phyloP scores from a whole-genome alignment of 2,113 vertebrate species.

The Cervus canadensis region DNA sequence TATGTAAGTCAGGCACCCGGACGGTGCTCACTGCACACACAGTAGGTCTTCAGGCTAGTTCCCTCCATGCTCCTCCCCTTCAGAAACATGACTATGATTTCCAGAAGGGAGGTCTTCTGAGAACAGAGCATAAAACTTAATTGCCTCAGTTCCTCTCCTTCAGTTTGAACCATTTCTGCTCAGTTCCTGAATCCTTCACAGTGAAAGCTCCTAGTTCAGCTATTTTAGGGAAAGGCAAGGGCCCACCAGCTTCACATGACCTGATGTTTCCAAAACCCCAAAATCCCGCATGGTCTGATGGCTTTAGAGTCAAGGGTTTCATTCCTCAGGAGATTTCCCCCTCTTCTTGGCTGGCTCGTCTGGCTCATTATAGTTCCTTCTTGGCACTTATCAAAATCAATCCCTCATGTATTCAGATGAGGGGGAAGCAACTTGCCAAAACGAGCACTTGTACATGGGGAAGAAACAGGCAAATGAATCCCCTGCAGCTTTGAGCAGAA shows the following conservation, averaged over 20 bases:
- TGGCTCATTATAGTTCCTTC: background rate
- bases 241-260: background rate
- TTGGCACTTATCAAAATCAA: too few species aligned
- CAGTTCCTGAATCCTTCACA: rapidly evolving
- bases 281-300: background rate
- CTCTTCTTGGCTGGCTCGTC: background rate
- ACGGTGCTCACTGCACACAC: rapidly evolving
- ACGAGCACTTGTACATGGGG: rapidly evolving
- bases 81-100: too few species aligned
- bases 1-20: rapidly evolving
- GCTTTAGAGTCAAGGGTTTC: background rate
- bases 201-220: background rate
- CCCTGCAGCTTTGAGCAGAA: background rate
- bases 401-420: background rate
- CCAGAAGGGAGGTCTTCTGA: background rate
- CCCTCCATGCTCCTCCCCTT: background rate
- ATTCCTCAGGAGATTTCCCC: background rate
- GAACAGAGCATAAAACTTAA: background rate
- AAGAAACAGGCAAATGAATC: background rate
- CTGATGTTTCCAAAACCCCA: background rate
- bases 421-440: background rate
- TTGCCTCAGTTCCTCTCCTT: background rate
- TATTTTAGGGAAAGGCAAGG: too few species aligned
- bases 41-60: background rate
- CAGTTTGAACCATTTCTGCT: background rate